Evolutionary conservation across 1,140 invertebrate species (phyloP).

Genomic region (Hylaeus anthracinus): DNA sequence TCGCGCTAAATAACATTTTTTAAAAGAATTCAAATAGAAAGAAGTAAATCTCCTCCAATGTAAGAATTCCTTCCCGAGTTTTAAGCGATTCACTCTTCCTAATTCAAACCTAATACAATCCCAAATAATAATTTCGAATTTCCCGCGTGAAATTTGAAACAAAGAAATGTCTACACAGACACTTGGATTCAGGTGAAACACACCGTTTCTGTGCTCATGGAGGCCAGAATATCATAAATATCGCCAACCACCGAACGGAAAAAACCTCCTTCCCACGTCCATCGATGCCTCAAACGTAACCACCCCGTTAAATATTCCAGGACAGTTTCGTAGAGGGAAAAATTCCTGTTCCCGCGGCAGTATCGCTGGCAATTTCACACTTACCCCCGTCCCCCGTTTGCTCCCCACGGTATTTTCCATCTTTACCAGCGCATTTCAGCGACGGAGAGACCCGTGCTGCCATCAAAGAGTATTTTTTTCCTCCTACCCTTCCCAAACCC

Average conservation of each 20-base stretch:
- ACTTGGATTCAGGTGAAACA: too few species aligned
- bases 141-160: too few species aligned
- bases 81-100: too few species aligned
- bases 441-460: conserved; percentile 59
- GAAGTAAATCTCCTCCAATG: too few species aligned
- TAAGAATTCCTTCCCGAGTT: too few species aligned
- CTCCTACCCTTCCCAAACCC: conserved; percentile 16
- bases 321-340: conserved; percentile 21
- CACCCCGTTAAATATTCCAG: neutral
- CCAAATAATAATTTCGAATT: too few species aligned
- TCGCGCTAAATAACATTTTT: too few species aligned
- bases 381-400: conserved; percentile 42
- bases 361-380: conserved; percentile 74
- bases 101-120: too few species aligned
- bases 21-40: too few species aligned
- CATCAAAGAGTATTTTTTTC: conserved; percentile 72
- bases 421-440: conserved; percentile 67
- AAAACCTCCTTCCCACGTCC: neutral
- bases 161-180: too few species aligned
- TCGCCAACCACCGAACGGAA: neutral
- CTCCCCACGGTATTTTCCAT: conserved; percentile 58
- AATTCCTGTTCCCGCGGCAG: conserved; percentile 32
- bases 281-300: neutral
- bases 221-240: neutral
- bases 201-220: neutral